These are phyloP conservation scores for Apeltes quadracus DNA, from an alignment of 2,113 vertebrate species.

Conservation along the genomic window DNA sequence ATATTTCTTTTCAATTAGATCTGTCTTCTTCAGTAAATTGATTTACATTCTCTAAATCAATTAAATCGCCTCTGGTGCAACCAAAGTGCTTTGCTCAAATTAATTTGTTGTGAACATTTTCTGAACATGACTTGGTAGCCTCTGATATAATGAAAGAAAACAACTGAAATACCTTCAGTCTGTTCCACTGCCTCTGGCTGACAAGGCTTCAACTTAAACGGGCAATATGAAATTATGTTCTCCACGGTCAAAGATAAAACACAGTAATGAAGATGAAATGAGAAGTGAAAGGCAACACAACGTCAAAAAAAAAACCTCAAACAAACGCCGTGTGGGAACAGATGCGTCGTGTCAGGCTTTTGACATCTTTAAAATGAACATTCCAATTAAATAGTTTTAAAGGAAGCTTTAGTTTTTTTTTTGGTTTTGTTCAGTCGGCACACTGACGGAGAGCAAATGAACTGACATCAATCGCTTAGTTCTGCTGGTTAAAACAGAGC, in stretches of 20 bases:
- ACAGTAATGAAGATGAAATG: constrained; percentile 70
- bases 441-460: neutral
- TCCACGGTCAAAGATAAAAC: constrained; percentile 48
- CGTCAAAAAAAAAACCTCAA: constrained; percentile 33
- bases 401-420: neutral
- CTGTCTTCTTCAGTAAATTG: constrained; percentile 78
- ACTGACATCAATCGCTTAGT: neutral
- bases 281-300: constrained; percentile 49
- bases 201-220: constrained; percentile 59
- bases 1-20: constrained; percentile 83
- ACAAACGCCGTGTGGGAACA: constrained; percentile 28
- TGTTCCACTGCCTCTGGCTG: constrained; percentile 61
- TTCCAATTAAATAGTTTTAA: neutral
- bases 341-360: constrained; percentile 18
- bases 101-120: constrained; percentile 81
- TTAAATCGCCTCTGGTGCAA: constrained; percentile 77
- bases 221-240: constrained; percentile 62
- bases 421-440: neutral
- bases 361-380: constrained; percentile 19
- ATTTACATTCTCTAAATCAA: constrained; percentile 81
- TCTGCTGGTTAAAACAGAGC: constrained; percentile 23
- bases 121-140: constrained; percentile 77
- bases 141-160: constrained; percentile 76
- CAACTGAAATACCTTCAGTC: constrained; percentile 68
- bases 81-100: constrained; percentile 73